Conservation (phyloP, 2,888 invertebrate genomes). For the Drosophila mimetica region DNA sequence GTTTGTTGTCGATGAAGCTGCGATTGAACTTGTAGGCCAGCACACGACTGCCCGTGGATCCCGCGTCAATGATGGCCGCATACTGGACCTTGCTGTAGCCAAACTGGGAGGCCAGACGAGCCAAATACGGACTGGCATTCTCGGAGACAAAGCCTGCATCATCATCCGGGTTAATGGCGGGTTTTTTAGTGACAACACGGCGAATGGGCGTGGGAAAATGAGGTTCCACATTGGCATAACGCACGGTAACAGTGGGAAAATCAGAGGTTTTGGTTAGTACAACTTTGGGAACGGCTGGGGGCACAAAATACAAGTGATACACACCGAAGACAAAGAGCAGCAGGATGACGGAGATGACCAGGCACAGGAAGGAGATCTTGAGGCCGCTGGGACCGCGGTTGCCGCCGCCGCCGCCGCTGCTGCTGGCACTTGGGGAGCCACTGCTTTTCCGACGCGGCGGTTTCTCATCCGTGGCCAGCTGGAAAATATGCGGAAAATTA, state of each 20-base stretch:
- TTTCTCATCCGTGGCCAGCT: slow-evolving; percentile 76
- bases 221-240: slow-evolving; percentile 40
- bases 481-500: slow-evolving; percentile 14
- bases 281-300: slow-evolving; percentile 8
- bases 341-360: slow-evolving; percentile 81
- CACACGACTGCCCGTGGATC: slow-evolving; percentile 95
- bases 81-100: slow-evolving; percentile 90
- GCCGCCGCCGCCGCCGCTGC: slow-evolving; percentile 31
- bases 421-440: slow-evolving; percentile 44
- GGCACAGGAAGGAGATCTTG: slow-evolving; percentile 83
- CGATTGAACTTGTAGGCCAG: slow-evolving; percentile 93
- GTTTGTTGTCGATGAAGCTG: slow-evolving; percentile 88
- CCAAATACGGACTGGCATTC: slow-evolving; percentile 86
- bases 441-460: slow-evolving; percentile 71
- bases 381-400: slow-evolving; percentile 76
- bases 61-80: slow-evolving; percentile 96
- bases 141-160: slow-evolving; percentile 82
- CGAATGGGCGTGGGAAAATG: slow-evolving; percentile 24
- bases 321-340: slow-evolving; percentile 83
- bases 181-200: slow-evolving; percentile 9
- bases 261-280: slow-evolving; percentile 57
- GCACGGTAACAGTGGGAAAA: slow-evolving; percentile 57
- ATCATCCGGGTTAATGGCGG: not conserved
- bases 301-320: slow-evolving; percentile 50
- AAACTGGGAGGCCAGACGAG: slow-evolving; percentile 89